Percentiles rank a stretch among this genome's conserved stretches.
These are phyloP conservation scores for Neostethus bicornis DNA, from an alignment of 2,797 vertebrate genomes.

Conservation along the genomic window DNA sequence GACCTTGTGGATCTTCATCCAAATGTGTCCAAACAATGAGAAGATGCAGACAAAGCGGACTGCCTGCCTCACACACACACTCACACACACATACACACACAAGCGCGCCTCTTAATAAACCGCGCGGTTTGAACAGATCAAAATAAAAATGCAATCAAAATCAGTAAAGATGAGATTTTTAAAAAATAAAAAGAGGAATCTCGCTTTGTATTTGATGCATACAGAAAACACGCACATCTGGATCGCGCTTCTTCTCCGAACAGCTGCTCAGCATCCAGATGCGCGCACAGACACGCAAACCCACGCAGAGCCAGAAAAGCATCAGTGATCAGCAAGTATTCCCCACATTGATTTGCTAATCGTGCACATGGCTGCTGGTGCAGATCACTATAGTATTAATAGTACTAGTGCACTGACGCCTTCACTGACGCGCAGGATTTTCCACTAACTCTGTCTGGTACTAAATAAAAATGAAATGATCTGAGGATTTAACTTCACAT, in stretches of 20 bases:
- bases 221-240: slow-evolving; percentile 84
- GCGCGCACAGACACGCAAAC: slow-evolving; percentile 21
- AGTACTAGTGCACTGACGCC: slow-evolving; percentile 78
- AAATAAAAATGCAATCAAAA: slow-evolving; percentile 21
- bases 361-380: slow-evolving; percentile 45
- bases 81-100: slow-evolving; percentile 24
- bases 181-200: slow-evolving; percentile 11
- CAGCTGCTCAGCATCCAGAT: slow-evolving; percentile 56
- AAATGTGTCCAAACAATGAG: slow-evolving; percentile 82
- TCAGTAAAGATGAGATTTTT: slow-evolving; percentile 48
- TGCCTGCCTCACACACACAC: slow-evolving; percentile 33
- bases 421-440: slow-evolving; percentile 82
- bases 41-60: slow-evolving; percentile 81
- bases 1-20: slow-evolving; percentile 38
- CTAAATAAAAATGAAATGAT: no score
- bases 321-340: slow-evolving; percentile 33
- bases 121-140: slow-evolving; percentile 17
- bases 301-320: slow-evolving; percentile 48
- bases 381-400: slow-evolving; percentile 56
- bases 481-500: slow-evolving; percentile 60
- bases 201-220: slow-evolving; percentile 59
- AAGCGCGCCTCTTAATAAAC: slow-evolving; percentile 49
- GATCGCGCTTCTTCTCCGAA: slow-evolving; percentile 76
- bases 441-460: slow-evolving; percentile 71
- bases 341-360: slow-evolving; percentile 61